Evolutionary conservation across 2,113 vertebrate species (phyloP), one percentile per base, ranked within the genome.

Genomic region (Scophthalmus maximus): DNA sequence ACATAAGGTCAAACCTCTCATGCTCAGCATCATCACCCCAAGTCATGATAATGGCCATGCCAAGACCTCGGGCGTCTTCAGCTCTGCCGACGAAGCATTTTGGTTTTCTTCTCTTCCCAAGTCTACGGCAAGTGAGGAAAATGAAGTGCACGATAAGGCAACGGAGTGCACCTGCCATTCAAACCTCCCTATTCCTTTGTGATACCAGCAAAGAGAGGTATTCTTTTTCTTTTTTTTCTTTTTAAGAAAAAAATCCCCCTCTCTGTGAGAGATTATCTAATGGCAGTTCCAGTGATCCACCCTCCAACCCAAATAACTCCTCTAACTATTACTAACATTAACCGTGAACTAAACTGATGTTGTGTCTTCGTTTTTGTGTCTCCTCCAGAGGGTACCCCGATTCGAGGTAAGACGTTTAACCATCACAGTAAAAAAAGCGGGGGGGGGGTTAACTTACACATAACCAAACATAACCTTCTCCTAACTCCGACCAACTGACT

Each of bases 301-400:
- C 68, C 68, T 86, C 55, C 76, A 86, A 84, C 34, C 63, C 77
- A 89, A 89, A 87, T 68, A 83, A 82, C 60, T 63, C 79, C 69
- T 73, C 78, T 82, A 85, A 88, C 78, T 71, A 80, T 64, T 80
- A 83, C 78, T 86, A 79, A 85, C 74, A 79, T 79, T 89, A 89
- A 91, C 78, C 42, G 58, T 86, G 68, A 90, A 90, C 85, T 93
- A 89, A 92, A 92, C 90, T 93, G 82, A 91, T 90, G 91, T 86
- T 94, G 87, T 94, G 88, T 93, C 86, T 94, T 89, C 91, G 25
- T 89, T 86, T 91, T 88, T 93, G 88, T 93, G 83, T 93, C 87
- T 92, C 84, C 94, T 96, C 91, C 96, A 99, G 98, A 96, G 96
- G 94, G 95, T 95, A 98, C 98, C 89, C 97, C 98, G 32, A 98